Conservation (phyloP, 2,113 vertebrate species). For the Hippoglossus stenolepis region DNA sequence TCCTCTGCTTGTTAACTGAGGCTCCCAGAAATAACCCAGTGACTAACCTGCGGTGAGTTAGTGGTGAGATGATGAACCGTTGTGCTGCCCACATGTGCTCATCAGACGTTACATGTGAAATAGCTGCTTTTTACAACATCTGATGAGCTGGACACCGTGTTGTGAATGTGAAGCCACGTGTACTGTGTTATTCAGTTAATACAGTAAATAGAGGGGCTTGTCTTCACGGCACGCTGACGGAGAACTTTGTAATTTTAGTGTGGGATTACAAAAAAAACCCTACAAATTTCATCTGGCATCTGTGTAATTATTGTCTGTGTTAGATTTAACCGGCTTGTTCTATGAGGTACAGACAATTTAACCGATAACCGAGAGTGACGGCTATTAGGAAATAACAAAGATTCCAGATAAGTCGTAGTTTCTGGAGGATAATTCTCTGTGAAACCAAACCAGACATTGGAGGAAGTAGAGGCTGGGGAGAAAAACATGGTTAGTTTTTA, state of each 20-base stretch:
- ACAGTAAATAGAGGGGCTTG: not conserved
- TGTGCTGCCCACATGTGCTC: constrained; percentile 39
- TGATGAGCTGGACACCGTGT: not conserved
- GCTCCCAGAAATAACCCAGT: constrained; percentile 22
- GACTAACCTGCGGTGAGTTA: constrained; percentile 8
- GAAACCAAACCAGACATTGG: not conserved
- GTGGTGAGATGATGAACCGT: constrained; percentile 28
- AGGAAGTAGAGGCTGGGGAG: no score
- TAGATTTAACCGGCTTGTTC: not conserved
- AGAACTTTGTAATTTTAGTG: not conserved
- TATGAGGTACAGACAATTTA: not conserved
- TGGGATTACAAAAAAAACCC: not conserved
- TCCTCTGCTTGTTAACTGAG: constrained; percentile 1
- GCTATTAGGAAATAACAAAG: not conserved
- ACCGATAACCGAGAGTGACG: not conserved
- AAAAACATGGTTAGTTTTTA: no score
- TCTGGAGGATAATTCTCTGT: not conserved
- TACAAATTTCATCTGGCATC: not conserved
- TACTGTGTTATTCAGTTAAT: not conserved
- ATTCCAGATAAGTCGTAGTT: not conserved
- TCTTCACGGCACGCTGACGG: not conserved
- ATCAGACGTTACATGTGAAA: constrained; percentile 49
- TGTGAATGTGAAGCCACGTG: constrained; percentile 12
- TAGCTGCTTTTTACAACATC: constrained; percentile 26
- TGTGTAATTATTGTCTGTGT: constrained; percentile 3